A percentile compares a stretch with the other conserved stretches of the same genome.
Conservation (phyloP, 2,888 invertebrate genomes). For the Meloe dianella region DNA sequence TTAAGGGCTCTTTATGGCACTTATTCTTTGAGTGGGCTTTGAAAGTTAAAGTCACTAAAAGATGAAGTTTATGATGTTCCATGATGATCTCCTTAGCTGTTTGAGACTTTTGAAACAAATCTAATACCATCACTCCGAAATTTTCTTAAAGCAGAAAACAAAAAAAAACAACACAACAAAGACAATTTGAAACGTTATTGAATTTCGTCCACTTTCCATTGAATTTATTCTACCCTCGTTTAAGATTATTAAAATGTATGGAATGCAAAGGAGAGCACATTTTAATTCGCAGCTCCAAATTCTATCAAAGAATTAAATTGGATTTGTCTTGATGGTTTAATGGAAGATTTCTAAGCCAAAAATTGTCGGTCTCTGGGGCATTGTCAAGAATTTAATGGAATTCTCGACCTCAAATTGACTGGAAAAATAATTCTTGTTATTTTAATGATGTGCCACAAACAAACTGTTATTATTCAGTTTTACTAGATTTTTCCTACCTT, state of each 20-base stretch:
- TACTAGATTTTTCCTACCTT: constrained; percentile 14
- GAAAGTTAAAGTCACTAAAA: constrained; percentile 50
- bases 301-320: constrained; percentile 46
- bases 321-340: constrained; percentile 47
- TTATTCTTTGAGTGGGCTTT: constrained; percentile 49
- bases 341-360: constrained; percentile 45
- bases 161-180: neutral
- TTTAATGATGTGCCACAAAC: constrained; percentile 42
- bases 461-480: constrained; percentile 22
- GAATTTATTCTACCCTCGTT: neutral
- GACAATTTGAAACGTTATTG: neutral
- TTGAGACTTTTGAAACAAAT: constrained; percentile 40
- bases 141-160: neutral
- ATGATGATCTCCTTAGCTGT: constrained; percentile 48
- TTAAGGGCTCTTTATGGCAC: constrained; percentile 55
- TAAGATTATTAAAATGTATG: constrained; percentile 17
- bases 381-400: constrained; percentile 48
- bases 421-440: constrained; percentile 44
- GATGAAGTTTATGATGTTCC: constrained; percentile 52
- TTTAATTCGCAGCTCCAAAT: constrained; percentile 37
- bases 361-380: constrained; percentile 45
- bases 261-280: constrained; percentile 23
- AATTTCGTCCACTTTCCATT: neutral
- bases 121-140: neutral
- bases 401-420: constrained; percentile 42